A percentile compares a stretch with the other conserved stretches of the same genome.
phyloP scores from a whole-genome alignment of 2,797 vertebrate species.

The Platalea minor region DNA sequence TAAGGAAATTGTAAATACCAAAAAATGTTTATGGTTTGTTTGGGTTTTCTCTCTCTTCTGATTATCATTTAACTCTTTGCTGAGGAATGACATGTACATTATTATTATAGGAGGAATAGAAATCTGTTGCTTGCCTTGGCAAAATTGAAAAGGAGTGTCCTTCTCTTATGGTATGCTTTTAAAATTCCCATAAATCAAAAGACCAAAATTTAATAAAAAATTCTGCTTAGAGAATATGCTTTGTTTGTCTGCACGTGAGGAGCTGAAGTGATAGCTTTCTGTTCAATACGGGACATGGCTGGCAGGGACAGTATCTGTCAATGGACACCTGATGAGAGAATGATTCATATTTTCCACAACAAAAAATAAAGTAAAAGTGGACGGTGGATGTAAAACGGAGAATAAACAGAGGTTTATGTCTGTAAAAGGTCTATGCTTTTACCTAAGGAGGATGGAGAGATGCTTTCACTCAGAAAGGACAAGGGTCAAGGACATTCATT shows the following conservation, averaged over 20 bases:
- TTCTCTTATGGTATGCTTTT: not conserved
- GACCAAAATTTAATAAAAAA: not conserved
- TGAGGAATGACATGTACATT: not conserved
- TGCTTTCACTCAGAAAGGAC: not conserved
- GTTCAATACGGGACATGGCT: not conserved
- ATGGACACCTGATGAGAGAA: not conserved
- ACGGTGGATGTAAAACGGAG: not conserved
- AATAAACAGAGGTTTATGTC: not conserved
- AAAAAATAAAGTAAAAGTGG: not conserved
- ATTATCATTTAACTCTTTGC: not conserved
- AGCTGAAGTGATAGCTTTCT: not conserved
- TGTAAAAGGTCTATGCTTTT: not conserved
- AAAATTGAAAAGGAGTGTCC: not conserved
- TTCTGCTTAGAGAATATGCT: not conserved
- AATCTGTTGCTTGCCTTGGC: not conserved
- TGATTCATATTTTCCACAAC: not conserved
- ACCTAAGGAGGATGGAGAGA: not conserved
- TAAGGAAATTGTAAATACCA: not conserved
- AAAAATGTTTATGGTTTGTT: not conserved
- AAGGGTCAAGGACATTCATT: not conserved
- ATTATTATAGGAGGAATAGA: not conserved
- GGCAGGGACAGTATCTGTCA: not conserved
- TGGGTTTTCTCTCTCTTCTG: not conserved
- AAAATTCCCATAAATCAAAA: not conserved
- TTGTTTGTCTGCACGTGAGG: not conserved